A percentile compares a stretch with the other conserved stretches of the same genome.
Conservation (phyloP, 2,797 vertebrate genomes). For the Eulemur mongoz region DNA sequence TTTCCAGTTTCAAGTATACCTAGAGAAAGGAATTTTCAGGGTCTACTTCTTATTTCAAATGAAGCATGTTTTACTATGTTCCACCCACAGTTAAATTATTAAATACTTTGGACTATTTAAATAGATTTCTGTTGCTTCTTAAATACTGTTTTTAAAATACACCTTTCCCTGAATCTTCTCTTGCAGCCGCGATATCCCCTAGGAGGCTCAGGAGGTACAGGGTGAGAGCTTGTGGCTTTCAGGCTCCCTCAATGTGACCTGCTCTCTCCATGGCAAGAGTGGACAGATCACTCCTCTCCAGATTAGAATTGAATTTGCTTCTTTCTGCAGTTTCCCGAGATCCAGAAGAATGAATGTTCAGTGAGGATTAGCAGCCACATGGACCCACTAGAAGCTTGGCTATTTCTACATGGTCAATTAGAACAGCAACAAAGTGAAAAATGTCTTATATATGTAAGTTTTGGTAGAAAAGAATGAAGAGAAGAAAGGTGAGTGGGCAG, state of each 20-base stretch:
- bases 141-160: background rate
- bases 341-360: background rate
- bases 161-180: background rate
- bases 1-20: background rate
- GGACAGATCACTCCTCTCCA: background rate
- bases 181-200: background rate
- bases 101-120: background rate
- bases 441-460: background rate
- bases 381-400: background rate
- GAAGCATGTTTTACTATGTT: background rate
- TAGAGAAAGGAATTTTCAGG: background rate
- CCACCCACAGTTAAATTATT: background rate
- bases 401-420: background rate
- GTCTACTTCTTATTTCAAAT: background rate
- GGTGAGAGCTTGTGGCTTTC: rapidly evolving
- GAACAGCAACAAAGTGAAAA: background rate
- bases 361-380: background rate
- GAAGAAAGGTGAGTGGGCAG: background rate
- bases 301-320: background rate
- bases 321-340: background rate
- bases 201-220: background rate
- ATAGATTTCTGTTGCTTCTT: background rate
- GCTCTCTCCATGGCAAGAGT: background rate
- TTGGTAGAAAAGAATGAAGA: background rate
- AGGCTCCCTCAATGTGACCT: background rate